Evolutionary conservation across 2,113 vertebrate genomes (phyloP).

Genomic region (Petrocephalus microphthalmus): DNA sequence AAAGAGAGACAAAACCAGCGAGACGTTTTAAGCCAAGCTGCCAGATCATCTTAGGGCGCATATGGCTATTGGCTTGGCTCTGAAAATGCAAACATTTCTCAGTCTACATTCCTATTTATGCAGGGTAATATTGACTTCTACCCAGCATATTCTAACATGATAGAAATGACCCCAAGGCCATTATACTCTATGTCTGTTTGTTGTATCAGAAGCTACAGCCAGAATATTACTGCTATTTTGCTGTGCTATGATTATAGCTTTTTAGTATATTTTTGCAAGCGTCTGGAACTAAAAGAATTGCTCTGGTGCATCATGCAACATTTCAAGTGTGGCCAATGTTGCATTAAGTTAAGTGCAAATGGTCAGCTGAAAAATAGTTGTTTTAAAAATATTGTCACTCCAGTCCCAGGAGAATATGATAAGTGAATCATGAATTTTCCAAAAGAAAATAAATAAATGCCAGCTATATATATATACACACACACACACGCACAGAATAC

Average conservation of each 20-base stretch:
- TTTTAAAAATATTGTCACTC: neutral
- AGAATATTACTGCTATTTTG: neutral
- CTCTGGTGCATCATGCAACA: neutral
- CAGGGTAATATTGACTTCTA: neutral
- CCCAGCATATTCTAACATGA: neutral
- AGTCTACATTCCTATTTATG: neutral
- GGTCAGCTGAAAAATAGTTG: neutral
- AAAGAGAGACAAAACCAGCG: neutral
- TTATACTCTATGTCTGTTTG: neutral
- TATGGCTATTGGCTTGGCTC: neutral
- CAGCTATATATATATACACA: too few relatives aligned
- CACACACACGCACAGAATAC: too few relatives aligned
- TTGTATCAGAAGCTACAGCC: neutral
- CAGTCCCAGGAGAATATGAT: neutral
- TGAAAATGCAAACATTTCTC: neutral
- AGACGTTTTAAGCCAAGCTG: neutral
- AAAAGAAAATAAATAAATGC: neutral
- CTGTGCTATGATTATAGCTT: neutral
- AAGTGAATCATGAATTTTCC: neutral
- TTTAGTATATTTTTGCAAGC: neutral
- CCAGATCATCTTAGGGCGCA: neutral
- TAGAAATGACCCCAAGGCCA: neutral
- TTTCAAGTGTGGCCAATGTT: neutral
- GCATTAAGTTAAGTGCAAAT: neutral
- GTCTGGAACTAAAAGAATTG: neutral